Evolutionary conservation across 2,888 invertebrate genomes (phyloP).

Genomic region (Dicycla oo): DNA sequence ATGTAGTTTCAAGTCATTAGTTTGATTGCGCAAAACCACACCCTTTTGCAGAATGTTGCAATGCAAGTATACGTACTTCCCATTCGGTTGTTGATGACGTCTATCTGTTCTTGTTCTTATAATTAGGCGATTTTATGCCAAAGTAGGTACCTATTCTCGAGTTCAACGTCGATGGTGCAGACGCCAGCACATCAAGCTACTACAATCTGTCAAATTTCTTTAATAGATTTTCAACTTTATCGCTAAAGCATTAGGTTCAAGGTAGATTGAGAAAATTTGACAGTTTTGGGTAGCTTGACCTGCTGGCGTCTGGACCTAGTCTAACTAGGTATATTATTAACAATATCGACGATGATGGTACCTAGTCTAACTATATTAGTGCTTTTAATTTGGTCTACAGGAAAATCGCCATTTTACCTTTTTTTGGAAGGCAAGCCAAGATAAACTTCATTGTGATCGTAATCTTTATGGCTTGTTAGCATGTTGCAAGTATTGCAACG

Average conservation of each 20-base stretch:
- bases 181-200: too few relatives aligned
- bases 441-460: constrained; percentile 4
- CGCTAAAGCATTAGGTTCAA: too few relatives aligned
- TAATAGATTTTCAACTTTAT: too few relatives aligned
- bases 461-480: constrained; percentile 11
- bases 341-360: neutral
- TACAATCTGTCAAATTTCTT: too few relatives aligned
- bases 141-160: neutral
- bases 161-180: too few relatives aligned
- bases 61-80: neutral
- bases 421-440: constrained; percentile 4
- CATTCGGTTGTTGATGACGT: constrained; percentile 20
- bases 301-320: too few relatives aligned
- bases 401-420: neutral
- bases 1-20: constrained; percentile 11
- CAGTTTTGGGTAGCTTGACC: too few relatives aligned
- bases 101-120: constrained; percentile 1
- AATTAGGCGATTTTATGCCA: constrained; percentile 15
- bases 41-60: constrained; percentile 30
- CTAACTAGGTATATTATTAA: too few relatives aligned
- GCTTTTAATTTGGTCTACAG: constrained; percentile 1
- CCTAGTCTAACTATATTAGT: neutral
- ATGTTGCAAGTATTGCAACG: constrained; percentile 4
- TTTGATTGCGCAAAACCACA: constrained; percentile 17
- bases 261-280: too few relatives aligned